These are phyloP conservation scores for Drosophila sucinea DNA, from an alignment of 1,140 invertebrate species.

Conservation along the genomic window DNA sequence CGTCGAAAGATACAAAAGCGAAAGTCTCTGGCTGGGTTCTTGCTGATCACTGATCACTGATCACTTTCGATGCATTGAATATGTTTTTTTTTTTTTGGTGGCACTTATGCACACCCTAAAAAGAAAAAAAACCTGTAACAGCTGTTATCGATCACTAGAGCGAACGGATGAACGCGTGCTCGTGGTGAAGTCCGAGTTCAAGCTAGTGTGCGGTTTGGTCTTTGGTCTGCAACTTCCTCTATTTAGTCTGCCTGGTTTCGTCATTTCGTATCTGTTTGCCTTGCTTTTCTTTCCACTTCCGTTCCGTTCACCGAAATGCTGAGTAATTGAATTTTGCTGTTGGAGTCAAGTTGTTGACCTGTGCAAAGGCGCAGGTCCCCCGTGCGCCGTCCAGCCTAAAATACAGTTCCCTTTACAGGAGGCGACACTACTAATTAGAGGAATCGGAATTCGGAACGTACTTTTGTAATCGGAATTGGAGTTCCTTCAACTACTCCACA, in stretches of 20 bases:
- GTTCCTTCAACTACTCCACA: constrained; percentile 5
- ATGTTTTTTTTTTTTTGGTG: constrained; percentile 14
- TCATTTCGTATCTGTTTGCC: constrained; percentile 13
- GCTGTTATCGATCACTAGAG: constrained; percentile 15
- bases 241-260: background rate
- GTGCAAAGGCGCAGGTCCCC: background rate
- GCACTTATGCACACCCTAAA: constrained; percentile 14
- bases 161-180: constrained; percentile 9
- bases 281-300: constrained; percentile 33
- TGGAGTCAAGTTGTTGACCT: constrained; percentile 16
- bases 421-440: background rate
- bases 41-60: background rate
- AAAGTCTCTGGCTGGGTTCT: constrained; percentile 32
- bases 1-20: constrained; percentile 48
- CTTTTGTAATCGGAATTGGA: background rate
- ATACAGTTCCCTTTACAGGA: background rate
- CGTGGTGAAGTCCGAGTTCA: constrained; percentile 18
- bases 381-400: background rate
- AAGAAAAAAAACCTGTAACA: constrained; percentile 37
- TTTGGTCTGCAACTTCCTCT: background rate
- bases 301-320: constrained; percentile 9
- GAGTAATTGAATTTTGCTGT: constrained; percentile 11
- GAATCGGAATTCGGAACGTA: background rate
- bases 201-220: background rate
- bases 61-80: constrained; percentile 16